Base-by-base conservation (phyloP, 2,888 invertebrate species). In the Drosophila parthenogenetica region DNA sequence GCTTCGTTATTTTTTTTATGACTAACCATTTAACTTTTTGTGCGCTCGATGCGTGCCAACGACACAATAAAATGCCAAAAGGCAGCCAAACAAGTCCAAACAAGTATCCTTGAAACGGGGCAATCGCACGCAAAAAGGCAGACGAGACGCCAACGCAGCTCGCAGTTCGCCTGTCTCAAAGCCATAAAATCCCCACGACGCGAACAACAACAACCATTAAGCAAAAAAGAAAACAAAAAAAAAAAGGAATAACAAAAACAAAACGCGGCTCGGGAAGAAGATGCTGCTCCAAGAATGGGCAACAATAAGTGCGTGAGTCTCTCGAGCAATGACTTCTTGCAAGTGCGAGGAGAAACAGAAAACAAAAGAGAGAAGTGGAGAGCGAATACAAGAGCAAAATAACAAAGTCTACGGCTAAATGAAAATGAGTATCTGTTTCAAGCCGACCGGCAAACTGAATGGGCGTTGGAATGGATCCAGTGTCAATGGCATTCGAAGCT, bases 401-500 rank as follows among this genome's bases (percentile, higher is more conserved):
- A 14, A 14, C 8, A 13, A 4, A 3, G 35, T 54, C 63, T 54
- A 45, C 49, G 22, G 45, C 29, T 49, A n/a, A 19, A 16, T 42
- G 16, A 53, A 49, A 58, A 49, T 71, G 50, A 64, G 66, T 79
- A 62, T 76, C 60, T 71, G 61, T 68, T 71, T 64, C 67, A 48
- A 22, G 66, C 65, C 65, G 61, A 58, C 72, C 59, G 74, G 71
- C 81, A 69, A 5, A 50, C 14, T 53, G 42, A 42, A 42, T 42
- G 29, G 42, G 32, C 59, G 54, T 37, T 16, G 5, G 13, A 13
- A 11, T n/a, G 39, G 51, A 32, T 43, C 61, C 68, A 73, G 81
- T 86, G 86, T 83, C 86, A 83, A 80, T 86, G 86, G 77, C 77
- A 74, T 77, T 68, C 60, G 29, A 61, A 71, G 78, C 76, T 67